Percentiles rank a stretch among this genome's conserved stretches.
Conservation (phyloP, 2,113 vertebrate species). For the Triplophysa siluroides region DNA sequence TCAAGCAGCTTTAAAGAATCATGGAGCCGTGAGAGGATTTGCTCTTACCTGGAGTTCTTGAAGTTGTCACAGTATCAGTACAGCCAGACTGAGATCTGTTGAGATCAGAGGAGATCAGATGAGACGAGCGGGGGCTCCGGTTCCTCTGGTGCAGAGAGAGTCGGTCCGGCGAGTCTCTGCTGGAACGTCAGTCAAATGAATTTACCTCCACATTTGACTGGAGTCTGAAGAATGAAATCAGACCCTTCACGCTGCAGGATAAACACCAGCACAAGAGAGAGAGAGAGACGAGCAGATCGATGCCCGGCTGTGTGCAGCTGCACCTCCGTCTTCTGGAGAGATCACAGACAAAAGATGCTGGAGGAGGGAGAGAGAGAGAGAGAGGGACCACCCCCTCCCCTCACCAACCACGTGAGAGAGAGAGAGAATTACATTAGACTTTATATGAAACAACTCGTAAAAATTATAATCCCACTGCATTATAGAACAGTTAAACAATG, state of each 20-base stretch:
- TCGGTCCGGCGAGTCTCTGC: not conserved
- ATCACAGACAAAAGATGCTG: not conserved
- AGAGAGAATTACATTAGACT: not conserved
- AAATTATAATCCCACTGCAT: too few relatives aligned
- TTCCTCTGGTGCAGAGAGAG: not conserved
- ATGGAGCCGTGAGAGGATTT: not conserved
- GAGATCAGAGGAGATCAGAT: not conserved
- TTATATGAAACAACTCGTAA: too few relatives aligned
- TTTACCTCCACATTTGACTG: not conserved
- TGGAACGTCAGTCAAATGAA: not conserved
- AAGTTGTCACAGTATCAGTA: conserved; percentile 12
- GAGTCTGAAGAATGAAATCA: not conserved
- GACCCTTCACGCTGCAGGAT: not conserved
- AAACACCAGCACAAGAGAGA: not conserved
- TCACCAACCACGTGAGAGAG: not conserved
- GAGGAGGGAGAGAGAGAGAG: conserved; percentile 24
- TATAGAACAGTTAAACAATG: too few relatives aligned
- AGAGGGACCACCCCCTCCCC: not conserved
- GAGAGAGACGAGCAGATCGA: not conserved
- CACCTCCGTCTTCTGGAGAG: conserved; percentile 24
- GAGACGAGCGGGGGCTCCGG: not conserved
- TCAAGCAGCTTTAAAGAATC: too few relatives aligned
- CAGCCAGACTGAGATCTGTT: not conserved
- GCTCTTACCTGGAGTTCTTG: conserved; percentile 12
- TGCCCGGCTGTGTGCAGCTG: not conserved